phyloP scores from a whole-genome alignment of 2,797 vertebrate genomes.

The Avahi laniger region DNA sequence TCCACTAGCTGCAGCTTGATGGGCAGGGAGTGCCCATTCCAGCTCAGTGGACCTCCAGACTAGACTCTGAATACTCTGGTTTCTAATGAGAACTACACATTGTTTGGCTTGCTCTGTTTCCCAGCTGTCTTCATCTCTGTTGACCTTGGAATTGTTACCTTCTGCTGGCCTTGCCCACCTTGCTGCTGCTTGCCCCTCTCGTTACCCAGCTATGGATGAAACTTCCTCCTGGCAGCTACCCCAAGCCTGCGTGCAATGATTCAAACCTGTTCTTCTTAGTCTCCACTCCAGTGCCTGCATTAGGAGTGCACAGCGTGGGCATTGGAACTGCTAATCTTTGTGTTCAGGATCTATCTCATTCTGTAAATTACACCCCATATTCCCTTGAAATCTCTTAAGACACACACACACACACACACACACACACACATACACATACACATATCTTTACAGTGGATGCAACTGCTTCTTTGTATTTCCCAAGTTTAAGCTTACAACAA shows the following conservation, averaged over 20 bases:
- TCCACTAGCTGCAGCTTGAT: too few relatives aligned
- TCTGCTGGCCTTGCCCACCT: too few relatives aligned
- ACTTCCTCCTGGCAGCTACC: accelerated
- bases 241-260: too few relatives aligned
- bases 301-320: not conserved
- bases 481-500: not conserved
- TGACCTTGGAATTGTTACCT: not conserved
- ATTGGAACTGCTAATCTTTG: too few relatives aligned
- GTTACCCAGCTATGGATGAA: not conserved
- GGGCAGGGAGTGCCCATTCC: not conserved
- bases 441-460: not conserved
- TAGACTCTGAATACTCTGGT: not conserved
- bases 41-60: accelerated
- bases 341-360: not conserved
- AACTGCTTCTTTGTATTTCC: not conserved
- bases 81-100: not conserved
- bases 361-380: not conserved
- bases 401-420: not conserved
- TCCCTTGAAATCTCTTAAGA: not conserved
- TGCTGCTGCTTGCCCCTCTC: accelerated
- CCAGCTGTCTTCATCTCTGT: not conserved
- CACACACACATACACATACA: not conserved
- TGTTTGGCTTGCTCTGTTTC: not conserved
- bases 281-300: not conserved
- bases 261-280: not conserved